Evolutionary conservation across 2,888 invertebrate genomes (phyloP).

Genomic region (Ypsolopha sequella): DNA sequence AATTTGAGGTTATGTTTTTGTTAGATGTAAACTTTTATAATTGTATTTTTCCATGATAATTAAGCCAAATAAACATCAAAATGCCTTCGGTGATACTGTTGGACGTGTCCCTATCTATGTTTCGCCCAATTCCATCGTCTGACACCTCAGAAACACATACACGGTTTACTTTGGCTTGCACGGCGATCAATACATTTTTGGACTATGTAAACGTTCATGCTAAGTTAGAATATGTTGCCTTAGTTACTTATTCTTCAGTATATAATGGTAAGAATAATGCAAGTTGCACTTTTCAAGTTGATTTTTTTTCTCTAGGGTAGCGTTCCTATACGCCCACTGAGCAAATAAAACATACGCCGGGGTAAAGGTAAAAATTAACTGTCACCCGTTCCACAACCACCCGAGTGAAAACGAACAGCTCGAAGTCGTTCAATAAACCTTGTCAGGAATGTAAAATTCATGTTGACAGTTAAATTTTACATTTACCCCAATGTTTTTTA

Average conservation of each 20-base stretch:
- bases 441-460: no score
- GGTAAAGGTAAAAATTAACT: no score
- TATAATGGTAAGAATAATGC: conserved; percentile 42
- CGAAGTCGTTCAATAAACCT: no score
- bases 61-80: conserved; percentile 10
- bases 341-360: no score
- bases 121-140: conserved; percentile 43
- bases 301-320: no score
- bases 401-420: no score
- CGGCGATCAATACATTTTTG: conserved; percentile 52
- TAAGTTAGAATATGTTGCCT: conserved; percentile 55
- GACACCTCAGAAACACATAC: conserved; percentile 50
- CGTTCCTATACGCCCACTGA: no score
- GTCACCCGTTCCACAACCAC: no score
- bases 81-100: conserved; percentile 59
- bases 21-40: background rate
- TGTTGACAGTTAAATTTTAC: no score
- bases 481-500: no score
- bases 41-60: conserved; percentile 2
- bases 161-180: conserved; percentile 42
- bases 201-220: conserved; percentile 51
- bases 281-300: background rate
- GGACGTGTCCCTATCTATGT: conserved; percentile 60
- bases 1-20: background rate
- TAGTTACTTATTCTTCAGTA: conserved; percentile 50